A percentile compares a stretch with the other conserved stretches of the same genome.
These are phyloP conservation scores for Gadopsis marmoratus DNA, from an alignment of 2,797 vertebrate species.

Conservation along the genomic window DNA sequence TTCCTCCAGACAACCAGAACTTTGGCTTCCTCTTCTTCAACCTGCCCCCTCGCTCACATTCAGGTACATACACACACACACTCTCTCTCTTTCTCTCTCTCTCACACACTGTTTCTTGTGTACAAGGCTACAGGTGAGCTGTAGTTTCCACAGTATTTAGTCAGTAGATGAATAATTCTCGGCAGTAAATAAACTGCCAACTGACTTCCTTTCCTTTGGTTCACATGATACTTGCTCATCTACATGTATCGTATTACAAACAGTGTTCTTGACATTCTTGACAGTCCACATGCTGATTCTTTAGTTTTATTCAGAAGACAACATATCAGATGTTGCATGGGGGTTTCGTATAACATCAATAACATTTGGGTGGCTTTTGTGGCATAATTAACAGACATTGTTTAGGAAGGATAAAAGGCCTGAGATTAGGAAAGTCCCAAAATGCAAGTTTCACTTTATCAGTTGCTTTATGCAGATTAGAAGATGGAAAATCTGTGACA, in stretches of 20 bases:
- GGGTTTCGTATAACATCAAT: neutral
- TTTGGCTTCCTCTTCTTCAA: conserved; percentile 71
- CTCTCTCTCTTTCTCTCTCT: too few relatives aligned
- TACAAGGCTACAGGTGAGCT: conserved; percentile 35
- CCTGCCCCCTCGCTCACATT: conserved; percentile 64
- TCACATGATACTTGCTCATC: neutral
- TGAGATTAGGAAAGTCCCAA: neutral
- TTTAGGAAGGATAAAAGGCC: neutral
- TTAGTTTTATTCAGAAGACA: neutral
- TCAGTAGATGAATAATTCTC: conserved; percentile 38
- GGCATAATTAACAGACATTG: neutral
- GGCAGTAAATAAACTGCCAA: conserved; percentile 12
- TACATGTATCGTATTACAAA: neutral
- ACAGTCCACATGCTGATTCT: neutral
- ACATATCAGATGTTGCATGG: neutral
- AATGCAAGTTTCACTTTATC: neutral
- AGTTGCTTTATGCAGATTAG: neutral
- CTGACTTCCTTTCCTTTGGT: neutral
- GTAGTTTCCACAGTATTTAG: conserved; percentile 53
- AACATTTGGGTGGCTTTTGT: neutral
- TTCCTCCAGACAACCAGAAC: conserved; percentile 77
- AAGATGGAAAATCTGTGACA: neutral
- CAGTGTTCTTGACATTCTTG: neutral
- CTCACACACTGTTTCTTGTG: conserved; percentile 19
- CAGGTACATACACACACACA: conserved; percentile 1